Conservation (phyloP, 1,140 invertebrate genomes). For the Metopolophium dirhodum region DNA sequence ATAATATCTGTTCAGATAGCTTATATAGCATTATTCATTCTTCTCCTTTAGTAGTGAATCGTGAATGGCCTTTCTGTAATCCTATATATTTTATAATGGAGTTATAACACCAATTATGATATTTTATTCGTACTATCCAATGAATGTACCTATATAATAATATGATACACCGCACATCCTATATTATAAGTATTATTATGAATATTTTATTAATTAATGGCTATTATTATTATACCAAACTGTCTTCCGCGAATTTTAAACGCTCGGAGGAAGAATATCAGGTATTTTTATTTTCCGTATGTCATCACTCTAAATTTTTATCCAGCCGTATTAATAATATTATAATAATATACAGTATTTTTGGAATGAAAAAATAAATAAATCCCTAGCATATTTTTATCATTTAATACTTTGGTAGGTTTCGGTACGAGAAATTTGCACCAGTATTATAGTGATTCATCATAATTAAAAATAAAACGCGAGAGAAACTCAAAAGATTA, state of each 20-base stretch:
- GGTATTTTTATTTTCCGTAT: background rate
- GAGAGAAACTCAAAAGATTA: background rate
- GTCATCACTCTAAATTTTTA: background rate
- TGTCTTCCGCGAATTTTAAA: background rate
- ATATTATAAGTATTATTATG: background rate
- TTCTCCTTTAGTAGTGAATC: background rate
- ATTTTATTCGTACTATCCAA: background rate
- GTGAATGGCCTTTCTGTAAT: background rate
- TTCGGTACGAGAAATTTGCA: background rate
- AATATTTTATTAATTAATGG: background rate
- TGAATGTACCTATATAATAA: background rate
- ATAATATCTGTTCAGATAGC: too few species aligned
- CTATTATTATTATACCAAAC: background rate
- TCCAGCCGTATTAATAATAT: background rate
- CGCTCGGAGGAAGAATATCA: background rate
- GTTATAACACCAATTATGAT: background rate
- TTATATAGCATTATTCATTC: background rate
- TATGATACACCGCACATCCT: background rate
- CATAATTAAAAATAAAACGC: constrained; percentile 17
- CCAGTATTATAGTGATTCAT: background rate
- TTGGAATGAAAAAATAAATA: background rate
- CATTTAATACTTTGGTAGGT: background rate
- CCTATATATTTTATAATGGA: too few species aligned
- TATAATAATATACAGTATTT: background rate
- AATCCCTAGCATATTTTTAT: background rate